phyloP scores from a whole-genome alignment of 2,113 vertebrate genomes.

The Colinus virginianus region DNA sequence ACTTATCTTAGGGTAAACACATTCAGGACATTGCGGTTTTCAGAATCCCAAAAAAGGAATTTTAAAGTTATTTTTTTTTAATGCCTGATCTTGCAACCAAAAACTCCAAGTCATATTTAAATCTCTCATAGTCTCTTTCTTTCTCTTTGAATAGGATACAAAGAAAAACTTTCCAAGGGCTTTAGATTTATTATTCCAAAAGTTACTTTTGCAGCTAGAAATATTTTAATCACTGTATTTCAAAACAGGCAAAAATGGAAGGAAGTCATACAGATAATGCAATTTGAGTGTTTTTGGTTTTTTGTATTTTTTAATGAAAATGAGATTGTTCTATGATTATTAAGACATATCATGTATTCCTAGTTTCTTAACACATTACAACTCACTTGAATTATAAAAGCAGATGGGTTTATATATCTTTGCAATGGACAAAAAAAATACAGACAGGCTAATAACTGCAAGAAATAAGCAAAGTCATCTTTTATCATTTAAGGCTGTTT shows the following conservation, averaged over 20 bases:
- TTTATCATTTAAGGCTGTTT: not conserved
- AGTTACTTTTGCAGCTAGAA: not conserved
- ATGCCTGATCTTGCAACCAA: not conserved
- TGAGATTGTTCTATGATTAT: not conserved
- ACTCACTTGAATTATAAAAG: not conserved
- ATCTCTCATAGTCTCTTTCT: not conserved
- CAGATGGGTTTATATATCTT: not conserved
- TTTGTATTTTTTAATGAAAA: not conserved
- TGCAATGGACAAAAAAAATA: not conserved
- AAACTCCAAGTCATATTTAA: not conserved
- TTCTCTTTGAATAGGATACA: not conserved
- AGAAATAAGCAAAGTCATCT: not conserved
- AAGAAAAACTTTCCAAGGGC: not conserved
- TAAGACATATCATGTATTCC: not conserved
- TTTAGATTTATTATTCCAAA: not conserved
- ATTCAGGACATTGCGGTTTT: not conserved
- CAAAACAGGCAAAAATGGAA: not conserved
- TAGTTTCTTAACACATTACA: not conserved
- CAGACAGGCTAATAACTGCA: not conserved
- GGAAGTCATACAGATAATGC: not conserved
- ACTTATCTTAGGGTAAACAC: not conserved
- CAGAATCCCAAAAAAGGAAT: not conserved
- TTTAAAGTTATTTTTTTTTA: not conserved
- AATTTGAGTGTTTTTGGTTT: not conserved
- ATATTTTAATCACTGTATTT: not conserved